phyloP scores from a whole-genome alignment of 2,888 invertebrate genomes.

The Branchipolynoe longqiensis region DNA sequence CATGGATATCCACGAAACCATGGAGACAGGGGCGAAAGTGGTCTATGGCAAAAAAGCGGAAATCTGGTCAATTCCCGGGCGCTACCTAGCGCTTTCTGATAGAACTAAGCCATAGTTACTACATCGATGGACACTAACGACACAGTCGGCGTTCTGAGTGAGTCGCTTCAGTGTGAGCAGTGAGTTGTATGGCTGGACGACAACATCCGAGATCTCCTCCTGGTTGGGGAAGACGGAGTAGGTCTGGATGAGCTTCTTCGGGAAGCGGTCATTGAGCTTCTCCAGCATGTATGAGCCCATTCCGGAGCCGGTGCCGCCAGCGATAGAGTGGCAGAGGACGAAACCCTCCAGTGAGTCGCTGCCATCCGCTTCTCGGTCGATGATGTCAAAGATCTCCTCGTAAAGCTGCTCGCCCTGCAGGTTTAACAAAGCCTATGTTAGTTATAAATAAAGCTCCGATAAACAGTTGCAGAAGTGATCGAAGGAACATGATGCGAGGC shows the following conservation, averaged over 20 bases:
- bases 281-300: slow-evolving; percentile 92
- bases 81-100: too few relatives aligned
- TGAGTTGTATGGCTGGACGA: slow-evolving; percentile 85
- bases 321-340: slow-evolving; percentile 98
- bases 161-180: slow-evolving; percentile 95
- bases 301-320: slow-evolving; percentile 99
- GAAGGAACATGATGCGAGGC: too few relatives aligned
- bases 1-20: too few relatives aligned
- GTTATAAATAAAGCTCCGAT: too few relatives aligned
- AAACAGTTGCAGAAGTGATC: too few relatives aligned
- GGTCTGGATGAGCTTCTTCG: slow-evolving; percentile 98
- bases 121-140: slow-evolving; percentile 84
- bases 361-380: slow-evolving; percentile 98
- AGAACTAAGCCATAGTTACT: too few relatives aligned
- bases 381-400: slow-evolving; percentile 98
- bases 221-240: slow-evolving; percentile 99
- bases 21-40: too few relatives aligned
- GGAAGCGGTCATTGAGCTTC: slow-evolving; percentile 87
- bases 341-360: slow-evolving; percentile 99
- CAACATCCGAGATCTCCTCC: slow-evolving; percentile 82
- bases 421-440: too few relatives aligned
- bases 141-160: slow-evolving; percentile 97
- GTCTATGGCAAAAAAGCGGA: too few relatives aligned
- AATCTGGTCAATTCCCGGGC: too few relatives aligned
- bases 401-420: slow-evolving; percentile 93